Conservation (phyloP, 2,797 vertebrate species). For the Labroides dimidiatus region DNA sequence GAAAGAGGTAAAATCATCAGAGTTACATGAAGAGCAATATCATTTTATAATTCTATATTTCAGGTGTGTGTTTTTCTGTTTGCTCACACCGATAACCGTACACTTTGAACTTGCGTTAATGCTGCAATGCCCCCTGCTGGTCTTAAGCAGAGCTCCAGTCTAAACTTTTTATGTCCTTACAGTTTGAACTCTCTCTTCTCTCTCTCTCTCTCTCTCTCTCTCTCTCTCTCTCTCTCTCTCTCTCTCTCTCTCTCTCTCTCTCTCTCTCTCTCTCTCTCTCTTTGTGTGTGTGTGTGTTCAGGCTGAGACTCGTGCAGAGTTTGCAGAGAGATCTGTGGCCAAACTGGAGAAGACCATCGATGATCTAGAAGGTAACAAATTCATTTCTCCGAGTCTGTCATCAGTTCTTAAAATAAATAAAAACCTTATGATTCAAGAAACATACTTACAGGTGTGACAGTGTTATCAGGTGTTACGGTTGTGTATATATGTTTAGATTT, state of each 20-base stretch:
- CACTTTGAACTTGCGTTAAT: not conserved
- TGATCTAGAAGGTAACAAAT: constrained; percentile 92
- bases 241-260: not conserved
- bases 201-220: not conserved
- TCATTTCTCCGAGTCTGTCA: not conserved
- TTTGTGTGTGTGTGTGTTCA: constrained; percentile 48
- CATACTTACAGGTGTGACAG: too few relatives aligned
- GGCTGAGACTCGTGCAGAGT: constrained; percentile 97
- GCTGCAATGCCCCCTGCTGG: not conserved
- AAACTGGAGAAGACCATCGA: constrained; percentile 99
- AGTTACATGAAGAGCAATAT: too few relatives aligned
- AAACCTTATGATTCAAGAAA: too few relatives aligned
- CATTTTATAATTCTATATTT: not conserved
- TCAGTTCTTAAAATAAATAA: too few relatives aligned
- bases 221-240: not conserved
- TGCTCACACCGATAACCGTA: too few relatives aligned
- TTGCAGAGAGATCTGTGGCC: constrained; percentile 96
- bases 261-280: not conserved
- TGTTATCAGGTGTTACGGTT: too few relatives aligned
- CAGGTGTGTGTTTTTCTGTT: too few relatives aligned
- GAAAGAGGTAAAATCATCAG: constrained; percentile 87
- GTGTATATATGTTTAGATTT: too few relatives aligned
- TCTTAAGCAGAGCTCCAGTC: not conserved
- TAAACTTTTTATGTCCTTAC: not conserved
- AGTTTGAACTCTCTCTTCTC: too few relatives aligned